Percentiles rank a stretch among this genome's conserved stretches.
Conservation (phyloP, 2,797 vertebrate genomes). For the Rhabdophis nuchalis region DNA sequence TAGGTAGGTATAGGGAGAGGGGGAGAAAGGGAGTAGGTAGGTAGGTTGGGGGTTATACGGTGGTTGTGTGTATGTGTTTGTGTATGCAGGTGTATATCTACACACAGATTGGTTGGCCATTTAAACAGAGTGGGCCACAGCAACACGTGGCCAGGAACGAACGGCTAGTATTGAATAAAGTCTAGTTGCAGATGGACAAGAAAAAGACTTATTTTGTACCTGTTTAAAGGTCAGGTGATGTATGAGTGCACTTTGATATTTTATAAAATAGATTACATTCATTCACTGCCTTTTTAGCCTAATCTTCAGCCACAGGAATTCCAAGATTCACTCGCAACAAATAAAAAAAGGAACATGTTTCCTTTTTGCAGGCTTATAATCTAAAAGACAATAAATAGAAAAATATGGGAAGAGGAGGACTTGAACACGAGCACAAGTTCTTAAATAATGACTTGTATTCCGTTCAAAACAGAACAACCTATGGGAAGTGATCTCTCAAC, state of each 20-base stretch:
- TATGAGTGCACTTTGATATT: not conserved
- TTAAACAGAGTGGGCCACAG: too few relatives aligned
- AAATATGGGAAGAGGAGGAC: not conserved
- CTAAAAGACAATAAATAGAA: not conserved
- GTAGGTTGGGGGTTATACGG: too few relatives aligned
- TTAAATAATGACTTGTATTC: not conserved
- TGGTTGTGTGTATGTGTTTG: too few relatives aligned
- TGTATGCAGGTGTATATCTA: too few relatives aligned
- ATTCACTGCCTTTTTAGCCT: not conserved
- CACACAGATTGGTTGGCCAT: too few relatives aligned
- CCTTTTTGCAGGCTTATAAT: not conserved
- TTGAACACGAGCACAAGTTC: not conserved
- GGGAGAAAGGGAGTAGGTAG: too few relatives aligned
- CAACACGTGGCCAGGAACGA: too few relatives aligned
- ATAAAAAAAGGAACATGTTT: not conserved
- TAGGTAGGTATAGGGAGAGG: too few relatives aligned
- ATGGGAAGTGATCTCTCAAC: not conserved
- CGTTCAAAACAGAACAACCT: not conserved
- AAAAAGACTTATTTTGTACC: not conserved
- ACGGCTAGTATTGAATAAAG: not conserved
- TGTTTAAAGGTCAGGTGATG: not conserved
- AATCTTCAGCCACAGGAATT: not conserved
- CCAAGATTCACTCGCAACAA: not conserved
- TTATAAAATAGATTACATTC: not conserved
- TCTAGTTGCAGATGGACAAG: not conserved